Base-by-base conservation (phyloP, 2,888 invertebrate genomes). In the Copidosoma aretas region DNA sequence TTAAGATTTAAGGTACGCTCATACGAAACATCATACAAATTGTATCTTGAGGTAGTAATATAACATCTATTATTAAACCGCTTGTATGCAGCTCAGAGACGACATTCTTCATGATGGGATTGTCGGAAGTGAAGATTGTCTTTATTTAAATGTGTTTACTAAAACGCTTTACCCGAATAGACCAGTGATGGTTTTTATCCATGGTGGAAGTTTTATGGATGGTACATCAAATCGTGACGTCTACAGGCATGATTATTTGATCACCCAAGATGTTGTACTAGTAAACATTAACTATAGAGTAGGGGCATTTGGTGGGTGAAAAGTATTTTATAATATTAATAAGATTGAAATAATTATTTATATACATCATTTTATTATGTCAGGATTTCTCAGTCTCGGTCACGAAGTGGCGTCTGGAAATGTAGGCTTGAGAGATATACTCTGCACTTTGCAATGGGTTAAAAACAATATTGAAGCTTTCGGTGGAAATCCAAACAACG, bases 311-410 rank as follows among this genome's bases (percentile, higher is more conserved):
- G 77, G 77, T 76, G 63, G 8, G 32, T 32, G 8, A 32, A 32
- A 32, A 32, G 8, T 32, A 32, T 32, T 32, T 32, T 32, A 32
- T 32, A 8, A 8, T 32, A 5, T 8, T 8, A 32, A 32, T 3
- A 32, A 32, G 69, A 52, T 15, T n/a, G 52, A n/a, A 52, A 1
- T 19, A n/a, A 52, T 12, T 19, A 17, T 53, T 53, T 24, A 10
- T 24, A 3, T 12, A 12, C 21, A n/a, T 19, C 19, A n/a, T 1
- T 17, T 3, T 32, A 5, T 21, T 53, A 19, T n/a, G n/a, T n/a
- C 19, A 78, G 78, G 78, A 14, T 80, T 80, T 54, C 67, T 80
- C 10, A 79, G 78, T 66, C 68, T 80, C 64, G 75, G 71, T 5
- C 64, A 78, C n/a, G 66, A 75, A 51, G 67, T 62, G 5, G 79